Evolutionary conservation across 2,888 invertebrate species (phyloP), one percentile per base, ranked within the genome.

Genomic region (Trachelus tabidus): DNA sequence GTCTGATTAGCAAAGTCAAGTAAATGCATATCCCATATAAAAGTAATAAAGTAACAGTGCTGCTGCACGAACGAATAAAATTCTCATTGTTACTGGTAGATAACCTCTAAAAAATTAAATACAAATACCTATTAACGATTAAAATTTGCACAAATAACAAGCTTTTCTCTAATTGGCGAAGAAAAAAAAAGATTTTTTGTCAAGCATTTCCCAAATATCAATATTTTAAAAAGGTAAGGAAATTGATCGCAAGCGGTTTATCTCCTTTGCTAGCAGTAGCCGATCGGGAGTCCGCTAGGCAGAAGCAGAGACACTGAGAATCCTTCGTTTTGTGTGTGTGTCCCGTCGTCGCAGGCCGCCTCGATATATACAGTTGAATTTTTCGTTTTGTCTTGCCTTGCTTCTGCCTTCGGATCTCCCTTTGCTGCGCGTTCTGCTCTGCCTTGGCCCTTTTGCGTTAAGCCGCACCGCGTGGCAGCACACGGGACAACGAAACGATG

Each of bases 391-490:
- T 84, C 83, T 85, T 84, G 81, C 83, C 84, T 83, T 83, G 80
- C 83, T 84, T 83, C 82, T 84, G 86, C 84, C 86, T 87, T 86
- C 84, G 88, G 87, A 88, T 89, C 88, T 90, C 86, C 86, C 86
- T 86, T 88, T 86, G 86, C 84, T 83, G 83, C 83, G 83, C 84
- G 84, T 85, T 85, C 84, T 86, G 82, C 81, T 82, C 82, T 80
- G 77, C 79, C 76, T 78, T 78, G 82, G 82, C 83, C 86, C 90
- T 89, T 90, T 90, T 90, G 87, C 90, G 88, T 86, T 85, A 83
- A 87, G 89, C 90, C 89, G 90, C 90, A 86, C 88, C 88, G 89
- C 89, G 89, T 89, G 88, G 87, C 87, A 87, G 56, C 85, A 79
- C 77, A 82, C 83, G 83, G 82, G 85, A 85, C 83, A 84, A 81